A percentile compares a stretch with the other conserved stretches of the same genome.
Conservation (phyloP, 2,888 invertebrate genomes). For the Chymomyza caudatula region DNA sequence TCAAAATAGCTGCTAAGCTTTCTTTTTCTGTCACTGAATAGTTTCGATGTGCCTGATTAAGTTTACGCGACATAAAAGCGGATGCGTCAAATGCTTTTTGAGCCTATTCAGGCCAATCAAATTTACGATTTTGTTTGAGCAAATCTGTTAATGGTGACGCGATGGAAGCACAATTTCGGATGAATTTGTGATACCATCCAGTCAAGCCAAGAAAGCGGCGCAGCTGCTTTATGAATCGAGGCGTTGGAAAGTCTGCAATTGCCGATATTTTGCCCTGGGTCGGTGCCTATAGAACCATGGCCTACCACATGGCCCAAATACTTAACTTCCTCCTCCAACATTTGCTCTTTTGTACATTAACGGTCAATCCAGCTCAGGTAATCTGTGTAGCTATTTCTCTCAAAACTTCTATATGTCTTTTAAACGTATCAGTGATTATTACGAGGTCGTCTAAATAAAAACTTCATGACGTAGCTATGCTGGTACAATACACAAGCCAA, state of each 20-base stretch:
- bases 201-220: constrained; percentile 34
- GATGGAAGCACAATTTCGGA: background rate
- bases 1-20: constrained; percentile 18
- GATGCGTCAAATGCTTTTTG: constrained; percentile 4
- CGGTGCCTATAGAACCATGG: constrained; percentile 22
- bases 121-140: background rate
- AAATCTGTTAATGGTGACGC: background rate
- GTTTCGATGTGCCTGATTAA: constrained; percentile 11
- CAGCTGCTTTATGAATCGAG: constrained; percentile 6
- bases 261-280: constrained; percentile 27
- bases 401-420: constrained; percentile 1
- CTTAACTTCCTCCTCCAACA: constrained; percentile 9
- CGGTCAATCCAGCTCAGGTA: too few species aligned
- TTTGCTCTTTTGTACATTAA: background rate
- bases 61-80: constrained; percentile 6
- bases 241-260: constrained; percentile 7
- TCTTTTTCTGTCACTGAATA: constrained; percentile 19
- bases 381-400: background rate
- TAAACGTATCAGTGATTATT: constrained; percentile 15
- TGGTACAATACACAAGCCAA: constrained; percentile 23
- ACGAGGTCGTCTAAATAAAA: constrained; percentile 29
- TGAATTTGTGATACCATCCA: constrained; percentile 28
- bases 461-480: constrained; percentile 22
- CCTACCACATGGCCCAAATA: constrained; percentile 32
- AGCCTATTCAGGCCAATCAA: constrained; percentile 11